Evolutionary conservation across 2,113 vertebrate genomes (phyloP).

Genomic region (Triplophysa tibetana): DNA sequence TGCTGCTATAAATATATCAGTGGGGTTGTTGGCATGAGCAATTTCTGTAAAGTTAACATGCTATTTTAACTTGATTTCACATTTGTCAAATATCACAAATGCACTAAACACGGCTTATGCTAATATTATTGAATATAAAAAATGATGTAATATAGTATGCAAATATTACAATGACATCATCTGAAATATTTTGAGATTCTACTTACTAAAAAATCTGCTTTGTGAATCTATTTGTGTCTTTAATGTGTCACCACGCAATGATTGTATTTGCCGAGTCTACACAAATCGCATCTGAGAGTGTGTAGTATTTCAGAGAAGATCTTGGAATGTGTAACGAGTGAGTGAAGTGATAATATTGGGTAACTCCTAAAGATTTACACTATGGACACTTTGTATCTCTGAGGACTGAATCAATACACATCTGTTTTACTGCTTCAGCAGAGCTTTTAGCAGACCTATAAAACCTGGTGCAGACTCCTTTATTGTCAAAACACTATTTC

Average conservation of each 20-base stretch:
- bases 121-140: too few species aligned
- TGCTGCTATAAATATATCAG: too few species aligned
- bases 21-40: too few species aligned
- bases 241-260: neutral
- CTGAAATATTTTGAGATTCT: too few species aligned
- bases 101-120: too few species aligned
- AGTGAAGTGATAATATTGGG: conserved; percentile 3
- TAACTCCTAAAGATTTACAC: conserved; percentile 13
- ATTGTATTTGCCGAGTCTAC: neutral
- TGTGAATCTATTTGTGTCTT: neutral
- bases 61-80: too few species aligned
- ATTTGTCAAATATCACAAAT: too few species aligned
- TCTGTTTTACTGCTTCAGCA: conserved; percentile 50
- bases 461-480: conserved; percentile 1
- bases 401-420: neutral
- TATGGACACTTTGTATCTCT: neutral
- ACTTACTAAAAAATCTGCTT: too few species aligned
- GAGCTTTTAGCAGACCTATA: conserved; percentile 43
- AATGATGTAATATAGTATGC: too few species aligned
- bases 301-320: neutral
- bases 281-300: neutral
- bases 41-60: too few species aligned
- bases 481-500: neutral
- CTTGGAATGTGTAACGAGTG: neutral
- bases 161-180: too few species aligned